Evolutionary conservation across 1,140 invertebrate species (phyloP).

Genomic region (Lasaia peninsularis): DNA sequence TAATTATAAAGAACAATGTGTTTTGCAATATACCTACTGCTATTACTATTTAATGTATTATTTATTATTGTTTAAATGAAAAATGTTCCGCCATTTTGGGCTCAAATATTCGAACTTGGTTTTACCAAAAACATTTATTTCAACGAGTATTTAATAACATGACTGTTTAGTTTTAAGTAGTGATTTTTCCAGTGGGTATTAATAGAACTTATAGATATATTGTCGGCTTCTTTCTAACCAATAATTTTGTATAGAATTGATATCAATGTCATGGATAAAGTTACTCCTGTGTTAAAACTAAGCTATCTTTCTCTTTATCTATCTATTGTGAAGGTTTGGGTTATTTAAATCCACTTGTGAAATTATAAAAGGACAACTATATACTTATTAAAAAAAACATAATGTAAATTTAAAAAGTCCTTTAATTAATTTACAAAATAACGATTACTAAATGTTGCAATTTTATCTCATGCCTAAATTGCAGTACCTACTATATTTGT

Average conservation of each 20-base stretch:
- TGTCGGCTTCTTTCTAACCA: slow-evolving; percentile 34
- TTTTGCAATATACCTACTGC: slow-evolving; percentile 30
- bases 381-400: too few species aligned
- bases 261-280: slow-evolving; percentile 40
- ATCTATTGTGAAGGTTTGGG: slow-evolving; percentile 4
- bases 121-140: slow-evolving; percentile 43
- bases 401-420: too few species aligned
- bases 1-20: slow-evolving; percentile 47
- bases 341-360: not conserved
- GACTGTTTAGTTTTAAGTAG: slow-evolving; percentile 58
- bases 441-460: too few species aligned
- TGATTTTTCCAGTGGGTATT: slow-evolving; percentile 31
- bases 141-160: slow-evolving; percentile 37
- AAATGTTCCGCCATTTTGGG: slow-evolving; percentile 38
- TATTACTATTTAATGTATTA: slow-evolving; percentile 45
- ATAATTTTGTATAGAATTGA: slow-evolving; percentile 38
- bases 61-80: slow-evolving; percentile 44
- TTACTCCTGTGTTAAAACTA: slow-evolving; percentile 25
- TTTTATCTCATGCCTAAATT: too few species aligned
- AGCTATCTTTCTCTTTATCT: slow-evolving; percentile 16
- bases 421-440: too few species aligned
- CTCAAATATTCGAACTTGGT: slow-evolving; percentile 41
- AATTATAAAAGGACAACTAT: not conserved
- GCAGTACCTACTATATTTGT: too few species aligned
- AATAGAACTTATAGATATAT: slow-evolving; percentile 38